Conservation (phyloP, 1,140 invertebrate genomes). For the Acyrthosiphon pisum region DNA sequence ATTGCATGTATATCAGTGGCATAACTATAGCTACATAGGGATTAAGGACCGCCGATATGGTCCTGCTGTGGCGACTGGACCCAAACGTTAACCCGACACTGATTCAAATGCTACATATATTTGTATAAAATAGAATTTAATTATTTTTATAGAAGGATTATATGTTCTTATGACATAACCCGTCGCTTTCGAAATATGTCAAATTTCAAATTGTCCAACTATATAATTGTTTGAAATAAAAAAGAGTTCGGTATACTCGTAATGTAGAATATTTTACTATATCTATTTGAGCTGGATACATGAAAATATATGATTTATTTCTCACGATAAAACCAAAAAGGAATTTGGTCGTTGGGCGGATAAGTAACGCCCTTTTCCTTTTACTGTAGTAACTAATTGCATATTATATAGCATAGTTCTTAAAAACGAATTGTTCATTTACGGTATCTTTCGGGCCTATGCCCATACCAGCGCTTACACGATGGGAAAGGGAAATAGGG, state of each 20-base stretch:
- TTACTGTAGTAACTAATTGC: background rate
- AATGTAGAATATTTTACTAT: background rate
- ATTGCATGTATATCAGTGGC: background rate
- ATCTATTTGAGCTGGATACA: background rate
- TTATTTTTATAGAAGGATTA: background rate
- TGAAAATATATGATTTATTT: too few species aligned
- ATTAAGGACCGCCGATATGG: background rate
- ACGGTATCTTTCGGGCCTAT: background rate
- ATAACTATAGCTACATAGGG: background rate
- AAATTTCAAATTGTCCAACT: background rate
- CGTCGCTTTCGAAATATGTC: background rate
- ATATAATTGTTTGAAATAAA: background rate
- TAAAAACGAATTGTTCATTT: background rate
- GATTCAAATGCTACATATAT: background rate
- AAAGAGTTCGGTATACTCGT: background rate
- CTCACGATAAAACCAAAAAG: too few species aligned
- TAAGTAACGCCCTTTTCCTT: background rate
- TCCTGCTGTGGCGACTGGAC: background rate
- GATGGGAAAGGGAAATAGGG: background rate
- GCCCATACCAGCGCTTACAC: background rate
- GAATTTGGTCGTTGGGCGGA: too few species aligned
- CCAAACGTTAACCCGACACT: background rate
- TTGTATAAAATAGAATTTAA: background rate
- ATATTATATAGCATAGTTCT: background rate
- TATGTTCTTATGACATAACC: background rate